Percentiles rank a stretch among this genome's conserved stretches.
phyloP scores from a whole-genome alignment of 2,113 vertebrate species.

The Erinaceus europaeus region DNA sequence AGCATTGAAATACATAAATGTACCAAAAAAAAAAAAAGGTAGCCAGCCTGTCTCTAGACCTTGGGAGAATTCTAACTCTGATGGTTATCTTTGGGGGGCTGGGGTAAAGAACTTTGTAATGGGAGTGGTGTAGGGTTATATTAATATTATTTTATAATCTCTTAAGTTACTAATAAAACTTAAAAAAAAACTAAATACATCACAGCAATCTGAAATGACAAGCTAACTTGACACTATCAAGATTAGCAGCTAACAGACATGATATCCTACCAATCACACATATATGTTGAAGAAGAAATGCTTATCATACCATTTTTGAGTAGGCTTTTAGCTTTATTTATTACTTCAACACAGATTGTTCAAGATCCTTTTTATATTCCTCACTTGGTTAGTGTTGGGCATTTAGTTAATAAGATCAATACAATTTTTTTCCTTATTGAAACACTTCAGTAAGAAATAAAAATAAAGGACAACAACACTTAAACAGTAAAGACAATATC shows the following conservation, averaged over 20 bases:
- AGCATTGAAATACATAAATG: too few species aligned
- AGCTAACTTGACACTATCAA: background rate
- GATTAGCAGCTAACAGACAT: background rate
- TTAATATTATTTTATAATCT: too few species aligned
- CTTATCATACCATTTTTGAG: background rate
- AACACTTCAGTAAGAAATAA: background rate
- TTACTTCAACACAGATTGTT: background rate
- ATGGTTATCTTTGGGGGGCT: too few species aligned
- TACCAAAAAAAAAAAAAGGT: too few species aligned
- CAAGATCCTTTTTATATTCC: background rate
- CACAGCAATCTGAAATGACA: background rate
- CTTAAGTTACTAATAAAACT: too few species aligned
- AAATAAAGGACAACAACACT: background rate
- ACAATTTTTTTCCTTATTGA: conserved; percentile 11
- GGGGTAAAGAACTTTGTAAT: too few species aligned
- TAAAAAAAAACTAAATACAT: too few species aligned
- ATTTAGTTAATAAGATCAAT: background rate
- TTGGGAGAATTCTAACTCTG: too few species aligned
- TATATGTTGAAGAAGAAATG: background rate
- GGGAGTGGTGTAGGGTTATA: too few species aligned
- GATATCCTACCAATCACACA: background rate
- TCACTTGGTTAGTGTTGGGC: background rate
- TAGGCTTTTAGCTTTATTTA: background rate
- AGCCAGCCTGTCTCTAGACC: too few species aligned
- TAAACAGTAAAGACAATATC: background rate